phyloP scores from a whole-genome alignment of 2,888 invertebrate genomes.

The Dascillus cervinus region DNA sequence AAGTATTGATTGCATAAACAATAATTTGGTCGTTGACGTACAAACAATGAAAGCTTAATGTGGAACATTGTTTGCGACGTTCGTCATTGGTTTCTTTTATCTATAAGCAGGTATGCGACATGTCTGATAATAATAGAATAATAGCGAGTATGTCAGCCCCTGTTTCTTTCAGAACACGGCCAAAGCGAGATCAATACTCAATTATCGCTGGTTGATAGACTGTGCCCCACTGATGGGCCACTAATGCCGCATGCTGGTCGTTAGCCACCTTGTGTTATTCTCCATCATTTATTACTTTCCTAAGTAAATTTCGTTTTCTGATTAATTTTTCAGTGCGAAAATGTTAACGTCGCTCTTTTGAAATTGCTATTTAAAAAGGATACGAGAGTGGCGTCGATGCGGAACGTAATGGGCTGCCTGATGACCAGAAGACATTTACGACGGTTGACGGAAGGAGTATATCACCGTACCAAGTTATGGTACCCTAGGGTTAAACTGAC shows the following conservation, averaged over 20 bases:
- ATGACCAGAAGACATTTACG: slow-evolving; percentile 42
- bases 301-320: slow-evolving; percentile 13
- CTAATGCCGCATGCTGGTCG: slow-evolving; percentile 40
- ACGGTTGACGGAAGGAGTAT: slow-evolving; percentile 42
- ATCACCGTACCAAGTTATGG: slow-evolving; percentile 39
- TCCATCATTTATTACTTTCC: slow-evolving; percentile 15
- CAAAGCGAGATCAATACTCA: slow-evolving; percentile 43
- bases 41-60: no score
- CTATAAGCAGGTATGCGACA: no score
- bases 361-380: slow-evolving; percentile 14
- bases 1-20: no score
- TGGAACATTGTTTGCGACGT: no score
- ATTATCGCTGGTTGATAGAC: slow-evolving; percentile 43
- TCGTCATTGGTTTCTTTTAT: no score
- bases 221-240: slow-evolving; percentile 38
- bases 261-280: slow-evolving; percentile 32
- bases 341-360: slow-evolving; percentile 13
- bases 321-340: no score
- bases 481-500: slow-evolving; percentile 40
- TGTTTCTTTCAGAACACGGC: slow-evolving; percentile 19
- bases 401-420: slow-evolving; percentile 31
- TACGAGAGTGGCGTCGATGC: slow-evolving; percentile 25
- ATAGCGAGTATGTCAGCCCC: slow-evolving; percentile 19
- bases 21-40: no score
- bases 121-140: slow-evolving; percentile 26